phyloP scores from a whole-genome alignment of 1,140 invertebrate species.

The Camponotus pennsylvanicus region DNA sequence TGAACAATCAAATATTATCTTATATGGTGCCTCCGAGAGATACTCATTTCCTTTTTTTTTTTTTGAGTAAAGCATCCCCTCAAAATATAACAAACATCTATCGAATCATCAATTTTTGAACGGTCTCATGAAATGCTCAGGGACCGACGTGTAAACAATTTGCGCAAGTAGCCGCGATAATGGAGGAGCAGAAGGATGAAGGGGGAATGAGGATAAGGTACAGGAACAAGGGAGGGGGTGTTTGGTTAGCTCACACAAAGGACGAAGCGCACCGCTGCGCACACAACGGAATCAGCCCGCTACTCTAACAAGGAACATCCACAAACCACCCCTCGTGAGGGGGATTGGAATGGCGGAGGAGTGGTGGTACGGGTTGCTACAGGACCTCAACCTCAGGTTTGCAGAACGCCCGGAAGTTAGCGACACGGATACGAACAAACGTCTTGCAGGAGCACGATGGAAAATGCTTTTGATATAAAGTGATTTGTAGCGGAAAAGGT shows the following conservation, averaged over 20 bases:
- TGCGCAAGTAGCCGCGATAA: constrained; percentile 67
- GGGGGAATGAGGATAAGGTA: constrained; percentile 27
- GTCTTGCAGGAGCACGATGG: constrained; percentile 45
- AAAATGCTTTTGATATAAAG: constrained; percentile 52
- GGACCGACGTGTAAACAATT: constrained; percentile 60
- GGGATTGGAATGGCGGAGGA: constrained; percentile 32
- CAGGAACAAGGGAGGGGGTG: constrained; percentile 20
- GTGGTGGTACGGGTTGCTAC: constrained; percentile 31
- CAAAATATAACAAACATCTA: constrained; percentile 51
- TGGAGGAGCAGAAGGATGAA: constrained; percentile 57
- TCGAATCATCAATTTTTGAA: constrained; percentile 60
- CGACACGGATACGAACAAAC: constrained; percentile 58
- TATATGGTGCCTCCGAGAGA: constrained; percentile 13
- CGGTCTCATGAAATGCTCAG: constrained; percentile 57
- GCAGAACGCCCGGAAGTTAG: constrained; percentile 55
- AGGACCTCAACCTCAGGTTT: constrained; percentile 52
- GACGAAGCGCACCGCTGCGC: constrained; percentile 64
- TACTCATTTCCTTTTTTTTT: constrained; percentile 7
- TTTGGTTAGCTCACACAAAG: constrained; percentile 75
- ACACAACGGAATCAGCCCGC: constrained; percentile 68
- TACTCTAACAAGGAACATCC: constrained; percentile 64
- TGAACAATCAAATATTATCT: neutral
- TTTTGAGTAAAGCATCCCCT: constrained; percentile 46
- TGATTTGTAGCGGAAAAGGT: neutral
- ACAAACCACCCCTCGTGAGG: constrained; percentile 45